These are phyloP conservation scores for Chanos chanos DNA, from an alignment of 2,797 vertebrate species.

Conservation along the genomic window DNA sequence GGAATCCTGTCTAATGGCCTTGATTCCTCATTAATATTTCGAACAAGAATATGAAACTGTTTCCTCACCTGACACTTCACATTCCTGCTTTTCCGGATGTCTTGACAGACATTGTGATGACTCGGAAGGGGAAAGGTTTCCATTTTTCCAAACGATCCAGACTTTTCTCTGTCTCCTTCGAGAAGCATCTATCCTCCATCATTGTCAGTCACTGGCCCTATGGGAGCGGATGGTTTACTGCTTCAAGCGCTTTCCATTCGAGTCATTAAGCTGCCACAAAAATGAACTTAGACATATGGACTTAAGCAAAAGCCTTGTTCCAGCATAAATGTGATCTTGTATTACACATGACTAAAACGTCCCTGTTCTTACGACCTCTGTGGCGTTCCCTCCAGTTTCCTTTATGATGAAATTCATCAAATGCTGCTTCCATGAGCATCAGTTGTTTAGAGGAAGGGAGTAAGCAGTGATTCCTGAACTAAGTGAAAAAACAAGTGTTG, in stretches of 20 bases:
- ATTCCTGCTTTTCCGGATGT: conserved; percentile 64
- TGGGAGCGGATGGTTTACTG: conserved; percentile 62
- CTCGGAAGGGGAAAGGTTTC: conserved; percentile 62
- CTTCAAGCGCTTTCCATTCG: conserved; percentile 59
- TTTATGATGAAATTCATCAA: conserved; percentile 72
- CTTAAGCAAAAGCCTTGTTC: conserved; percentile 41
- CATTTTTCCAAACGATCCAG: conserved; percentile 55
- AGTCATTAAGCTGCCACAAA: conserved; percentile 58
- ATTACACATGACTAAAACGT: conserved; percentile 59
- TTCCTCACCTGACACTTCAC: conserved; percentile 45
- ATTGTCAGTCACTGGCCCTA: conserved; percentile 62
- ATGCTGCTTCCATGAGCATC: conserved; percentile 65
- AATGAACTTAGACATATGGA: conserved; percentile 64
- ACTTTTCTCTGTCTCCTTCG: conserved; percentile 62
- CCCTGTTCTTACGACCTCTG: conserved; percentile 61
- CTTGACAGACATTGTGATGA: conserved; percentile 56
- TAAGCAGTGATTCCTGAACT: conserved; percentile 64
- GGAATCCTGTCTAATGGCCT: conserved; percentile 18
- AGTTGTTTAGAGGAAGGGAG: conserved; percentile 60
- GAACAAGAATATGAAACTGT: conserved; percentile 26
- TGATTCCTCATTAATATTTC: conserved; percentile 38
- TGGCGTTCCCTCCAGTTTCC: no score
- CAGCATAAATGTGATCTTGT: conserved; percentile 49
- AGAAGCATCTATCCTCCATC: conserved; percentile 69
- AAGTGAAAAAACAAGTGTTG: conserved; percentile 78